Percentiles rank a stretch among this genome's conserved stretches.
Evolutionary conservation across 1,140 invertebrate genomes (phyloP).

Genomic region (Rhyzopertha dominica): DNA sequence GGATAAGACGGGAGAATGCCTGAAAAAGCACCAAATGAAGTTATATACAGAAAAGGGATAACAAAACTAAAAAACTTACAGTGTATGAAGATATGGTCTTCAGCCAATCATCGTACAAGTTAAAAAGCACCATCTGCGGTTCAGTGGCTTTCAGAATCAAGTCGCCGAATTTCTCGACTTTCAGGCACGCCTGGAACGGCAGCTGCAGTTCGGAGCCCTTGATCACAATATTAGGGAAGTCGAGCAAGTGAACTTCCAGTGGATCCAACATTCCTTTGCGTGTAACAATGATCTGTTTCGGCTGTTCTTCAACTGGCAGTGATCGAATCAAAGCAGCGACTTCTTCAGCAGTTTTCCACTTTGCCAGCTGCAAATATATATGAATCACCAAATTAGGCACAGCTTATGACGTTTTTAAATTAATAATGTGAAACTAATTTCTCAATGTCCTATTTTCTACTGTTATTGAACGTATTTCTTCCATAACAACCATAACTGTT

Average conservation of each 20-base stretch:
- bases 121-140: slow-evolving; percentile 99
- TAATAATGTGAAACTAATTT: too few species aligned
- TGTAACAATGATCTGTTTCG: slow-evolving; percentile 99
- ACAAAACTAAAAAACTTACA: slow-evolving; percentile 43
- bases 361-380: slow-evolving; percentile 80
- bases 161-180: slow-evolving; percentile 99
- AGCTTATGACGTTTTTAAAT: too few species aligned
- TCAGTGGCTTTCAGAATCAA: slow-evolving; percentile 98
- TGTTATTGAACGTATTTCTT: too few species aligned
- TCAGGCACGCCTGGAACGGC: slow-evolving; percentile 98
- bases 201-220: slow-evolving; percentile 98
- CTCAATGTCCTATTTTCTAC: too few species aligned
- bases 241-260: slow-evolving; percentile 95
- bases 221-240: slow-evolving; percentile 99
- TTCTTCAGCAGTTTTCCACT: slow-evolving; percentile 99
- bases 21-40: slow-evolving; percentile 38
- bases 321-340: slow-evolving; percentile 98
- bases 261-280: slow-evolving; percentile 99
- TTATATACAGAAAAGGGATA: slow-evolving; percentile 11
- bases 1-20: slow-evolving; percentile 95
- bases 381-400: too few species aligned
- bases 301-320: slow-evolving; percentile 98
- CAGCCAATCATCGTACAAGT: slow-evolving; percentile 99
- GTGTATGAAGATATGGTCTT: slow-evolving; percentile 95
- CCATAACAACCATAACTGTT: too few species aligned